A percentile compares a stretch with the other conserved stretches of the same genome.
Conservation (phyloP, 1,140 invertebrate species). For the Halesus radiatus region DNA sequence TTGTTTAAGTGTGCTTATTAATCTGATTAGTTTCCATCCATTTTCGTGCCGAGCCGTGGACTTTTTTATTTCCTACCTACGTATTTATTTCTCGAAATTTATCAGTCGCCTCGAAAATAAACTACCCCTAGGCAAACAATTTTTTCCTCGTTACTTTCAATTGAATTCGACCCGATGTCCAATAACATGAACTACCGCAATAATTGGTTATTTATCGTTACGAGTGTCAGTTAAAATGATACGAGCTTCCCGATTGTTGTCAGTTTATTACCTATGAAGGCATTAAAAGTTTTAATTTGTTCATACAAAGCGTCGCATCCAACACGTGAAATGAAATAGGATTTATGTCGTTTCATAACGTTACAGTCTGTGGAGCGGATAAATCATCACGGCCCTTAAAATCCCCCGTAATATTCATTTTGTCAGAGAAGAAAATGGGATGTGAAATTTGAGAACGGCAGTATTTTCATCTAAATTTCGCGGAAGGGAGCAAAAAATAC, state of each 20-base stretch:
- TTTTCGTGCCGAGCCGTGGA: background rate
- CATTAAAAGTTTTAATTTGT: conserved; percentile 25
- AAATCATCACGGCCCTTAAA: conserved; percentile 37
- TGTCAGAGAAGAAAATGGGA: conserved; percentile 19
- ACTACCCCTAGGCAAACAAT: no score
- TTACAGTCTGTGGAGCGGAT: conserved; percentile 28
- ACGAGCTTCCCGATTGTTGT: no score
- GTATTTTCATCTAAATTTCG: conserved; percentile 14
- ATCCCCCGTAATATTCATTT: conserved; percentile 28
- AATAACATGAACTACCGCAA: no score
- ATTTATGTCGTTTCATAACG: conserved; percentile 41
- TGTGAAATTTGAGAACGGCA: conserved; percentile 25
- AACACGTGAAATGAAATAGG: conserved; percentile 16
- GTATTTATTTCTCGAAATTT: no score
- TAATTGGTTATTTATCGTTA: no score
- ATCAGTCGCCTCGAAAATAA: no score
- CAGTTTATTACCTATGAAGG: conserved; percentile 25
- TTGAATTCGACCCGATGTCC: no score
- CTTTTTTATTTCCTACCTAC: no score
- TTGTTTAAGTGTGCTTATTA: background rate
- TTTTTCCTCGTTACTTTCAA: no score
- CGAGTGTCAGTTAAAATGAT: no score
- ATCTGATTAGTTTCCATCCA: conserved; percentile 6
- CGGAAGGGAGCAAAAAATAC: background rate
- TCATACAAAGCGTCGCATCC: conserved; percentile 16